Evolutionary conservation across 1,140 invertebrate species (phyloP), one percentile per base, ranked within the genome.

Genomic region (Acromyrmex heyeri): DNA sequence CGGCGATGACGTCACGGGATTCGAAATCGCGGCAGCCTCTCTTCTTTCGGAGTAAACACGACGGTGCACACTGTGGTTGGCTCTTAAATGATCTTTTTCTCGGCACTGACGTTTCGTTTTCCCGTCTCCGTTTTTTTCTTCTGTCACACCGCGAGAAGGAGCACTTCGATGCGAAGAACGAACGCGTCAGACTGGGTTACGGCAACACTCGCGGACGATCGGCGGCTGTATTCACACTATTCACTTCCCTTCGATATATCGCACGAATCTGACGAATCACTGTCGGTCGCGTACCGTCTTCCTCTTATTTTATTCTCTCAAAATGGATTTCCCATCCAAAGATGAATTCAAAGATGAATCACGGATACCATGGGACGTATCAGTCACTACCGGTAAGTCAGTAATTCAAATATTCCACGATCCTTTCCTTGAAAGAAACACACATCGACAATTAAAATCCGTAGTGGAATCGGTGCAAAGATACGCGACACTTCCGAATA

Each of bases 21-120:
- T 44, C 64, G 38, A 48, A 30, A 48, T 34, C 67, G 18, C 67
- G 72, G 48, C 57, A 76, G 57, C 81, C 72, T 38, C 57, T 21
- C 48, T 62, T 62, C 21, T 3, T 18, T 57, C 73, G 50, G 57
- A 59, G 57, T 5, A 14, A 48, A 48, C 12, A 59, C 57, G 57
- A 59, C 57, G 57, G 10, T 61, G 57, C 69, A 59, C 55, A 2
- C n/a, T 24, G 4, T 4, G 2, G 21, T 24, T 10, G 8, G 21
- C 12, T 44, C 38, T 6, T 1, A 38, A 21, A 3, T 3, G 12
- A 12, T 12, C 59, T n/a, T 24, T 7, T 18, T 12, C 64, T 44
- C 8, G n/a, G 24, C 75, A 77, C 75, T 50, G 75, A 57, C 14
- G 18, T 38, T n/a, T 44, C 18, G 34, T 59, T 21, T 21, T 21